These are phyloP conservation scores for Gadopsis bispinosus DNA, from an alignment of 2,797 vertebrate genomes.

Conservation along the genomic window DNA sequence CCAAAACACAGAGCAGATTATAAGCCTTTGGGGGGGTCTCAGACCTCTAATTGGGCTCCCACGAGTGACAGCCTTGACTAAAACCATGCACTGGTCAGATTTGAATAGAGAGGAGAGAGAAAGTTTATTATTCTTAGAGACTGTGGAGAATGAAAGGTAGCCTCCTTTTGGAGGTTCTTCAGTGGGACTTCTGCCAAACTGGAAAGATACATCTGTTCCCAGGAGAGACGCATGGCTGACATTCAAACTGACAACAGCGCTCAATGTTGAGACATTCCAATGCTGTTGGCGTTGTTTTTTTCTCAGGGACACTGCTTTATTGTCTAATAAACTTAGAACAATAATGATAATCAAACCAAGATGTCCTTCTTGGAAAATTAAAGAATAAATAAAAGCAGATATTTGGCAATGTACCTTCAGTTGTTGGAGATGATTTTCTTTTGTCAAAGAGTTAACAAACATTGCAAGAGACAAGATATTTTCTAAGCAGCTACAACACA, in stretches of 20 bases:
- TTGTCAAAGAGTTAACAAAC: not conserved
- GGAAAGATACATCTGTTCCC: slow-evolving; percentile 59
- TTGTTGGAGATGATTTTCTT: slow-evolving; percentile 13
- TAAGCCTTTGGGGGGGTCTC: slow-evolving; percentile 62
- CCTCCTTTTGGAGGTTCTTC: slow-evolving; percentile 60
- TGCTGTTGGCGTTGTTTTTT: slow-evolving; percentile 45
- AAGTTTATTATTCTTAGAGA: slow-evolving; percentile 69
- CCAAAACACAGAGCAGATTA: slow-evolving; percentile 73
- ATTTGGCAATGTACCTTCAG: slow-evolving; percentile 22
- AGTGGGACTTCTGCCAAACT: slow-evolving; percentile 50
- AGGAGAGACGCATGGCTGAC: slow-evolving; percentile 57
- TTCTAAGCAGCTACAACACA: not conserved
- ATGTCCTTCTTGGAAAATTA: slow-evolving; percentile 46
- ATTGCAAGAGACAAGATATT: not conserved
- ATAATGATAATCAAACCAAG: slow-evolving; percentile 49
- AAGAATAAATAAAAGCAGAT: slow-evolving; percentile 42
- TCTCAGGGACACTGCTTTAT: slow-evolving; percentile 40
- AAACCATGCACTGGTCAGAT: slow-evolving; percentile 62
- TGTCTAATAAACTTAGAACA: slow-evolving; percentile 43
- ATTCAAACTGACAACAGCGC: slow-evolving; percentile 49
- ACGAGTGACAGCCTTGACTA: slow-evolving; percentile 67
- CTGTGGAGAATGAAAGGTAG: slow-evolving; percentile 60
- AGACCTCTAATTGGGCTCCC: slow-evolving; percentile 79
- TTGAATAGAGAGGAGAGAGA: slow-evolving; percentile 64
- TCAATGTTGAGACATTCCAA: slow-evolving; percentile 59